These are phyloP conservation scores for Cryptocephalus primarius DNA, from an alignment of 2,888 invertebrate genomes.

Conservation along the genomic window DNA sequence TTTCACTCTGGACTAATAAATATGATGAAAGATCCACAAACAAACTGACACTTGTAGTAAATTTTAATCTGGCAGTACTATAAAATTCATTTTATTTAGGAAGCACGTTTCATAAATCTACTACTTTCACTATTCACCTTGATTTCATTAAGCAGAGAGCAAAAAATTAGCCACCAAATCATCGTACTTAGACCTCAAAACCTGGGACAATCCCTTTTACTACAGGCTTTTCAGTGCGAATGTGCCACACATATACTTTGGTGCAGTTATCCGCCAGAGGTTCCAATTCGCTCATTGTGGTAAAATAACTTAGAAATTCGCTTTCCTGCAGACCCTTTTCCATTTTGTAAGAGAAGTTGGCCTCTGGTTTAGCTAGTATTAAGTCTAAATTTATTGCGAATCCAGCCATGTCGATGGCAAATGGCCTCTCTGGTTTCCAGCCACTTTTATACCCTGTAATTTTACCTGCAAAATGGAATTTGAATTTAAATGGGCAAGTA, in stretches of 20 bases:
- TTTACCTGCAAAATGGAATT: conserved; percentile 32
- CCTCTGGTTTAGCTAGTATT: conserved; percentile 58
- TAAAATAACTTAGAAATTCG: conserved; percentile 66
- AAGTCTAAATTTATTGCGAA: conserved; percentile 78
- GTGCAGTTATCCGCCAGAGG: conserved; percentile 85
- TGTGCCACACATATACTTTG: conserved; percentile 98
- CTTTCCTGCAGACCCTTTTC: conserved; percentile 85
- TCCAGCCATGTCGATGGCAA: conserved; percentile 97
- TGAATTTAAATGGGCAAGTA: background rate
- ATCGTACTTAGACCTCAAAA: conserved; percentile 28
- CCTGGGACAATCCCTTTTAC: conserved; percentile 55
- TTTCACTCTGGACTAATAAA: too few relatives aligned
- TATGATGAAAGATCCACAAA: too few relatives aligned
- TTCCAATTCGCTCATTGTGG: conserved; percentile 67
- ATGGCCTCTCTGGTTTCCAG: conserved; percentile 85
- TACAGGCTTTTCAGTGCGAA: conserved; percentile 82
- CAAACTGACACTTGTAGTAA: too few relatives aligned
- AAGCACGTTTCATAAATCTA: too few relatives aligned
- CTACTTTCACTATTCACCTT: too few relatives aligned
- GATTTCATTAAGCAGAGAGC: background rate
- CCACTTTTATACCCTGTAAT: conserved; percentile 58
- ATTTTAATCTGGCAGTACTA: too few relatives aligned
- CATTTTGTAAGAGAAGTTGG: conserved; percentile 72
- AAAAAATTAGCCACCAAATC: background rate
- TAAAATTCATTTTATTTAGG: too few relatives aligned